Evolutionary conservation across 1,140 invertebrate species (phyloP).

Genomic region (Panonychus citri): DNA sequence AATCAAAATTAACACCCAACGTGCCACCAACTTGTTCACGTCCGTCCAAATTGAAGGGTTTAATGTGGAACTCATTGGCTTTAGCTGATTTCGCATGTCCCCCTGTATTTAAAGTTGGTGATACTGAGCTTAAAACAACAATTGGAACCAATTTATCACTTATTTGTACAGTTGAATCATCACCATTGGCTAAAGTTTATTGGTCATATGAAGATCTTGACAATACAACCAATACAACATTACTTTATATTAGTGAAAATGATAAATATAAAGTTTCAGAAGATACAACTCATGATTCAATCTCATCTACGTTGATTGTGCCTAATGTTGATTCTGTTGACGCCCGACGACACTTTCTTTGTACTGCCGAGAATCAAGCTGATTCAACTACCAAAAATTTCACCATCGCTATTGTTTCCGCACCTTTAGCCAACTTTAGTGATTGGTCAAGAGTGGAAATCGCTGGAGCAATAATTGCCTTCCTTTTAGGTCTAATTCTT

Average conservation of each 20-base stretch:
- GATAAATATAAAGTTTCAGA: conserved; percentile 28
- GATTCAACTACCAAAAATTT: conserved; percentile 42
- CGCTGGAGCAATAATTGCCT: conserved; percentile 31
- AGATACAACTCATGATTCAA: conserved; percentile 20
- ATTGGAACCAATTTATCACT: conserved; percentile 42
- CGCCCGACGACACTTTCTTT: conserved; percentile 36
- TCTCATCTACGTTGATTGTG: conserved; percentile 39
- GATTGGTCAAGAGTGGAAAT: conserved; percentile 22
- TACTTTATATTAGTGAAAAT: conserved; percentile 21
- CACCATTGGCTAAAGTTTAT: conserved; percentile 16
- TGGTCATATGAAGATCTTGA: conserved; percentile 26
- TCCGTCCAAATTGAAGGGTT: conserved; percentile 33
- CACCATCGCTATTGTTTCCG: conserved; percentile 35
- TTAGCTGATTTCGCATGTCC: conserved; percentile 54
- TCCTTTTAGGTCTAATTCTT: conserved; percentile 31
- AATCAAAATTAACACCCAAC: conserved; percentile 43
- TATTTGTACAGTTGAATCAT: conserved; percentile 39
- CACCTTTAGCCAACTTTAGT: conserved; percentile 17
- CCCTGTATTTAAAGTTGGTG: conserved; percentile 24
- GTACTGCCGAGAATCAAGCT: conserved; percentile 48
- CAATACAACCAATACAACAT: background rate
- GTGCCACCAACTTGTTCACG: conserved; percentile 38
- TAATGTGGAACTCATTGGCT: conserved; percentile 44
- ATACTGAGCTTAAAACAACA: conserved; percentile 25
- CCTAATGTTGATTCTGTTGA: conserved; percentile 40